Conservation (phyloP, 1,140 invertebrate species). For the Centruroides sculpturatus region DNA sequence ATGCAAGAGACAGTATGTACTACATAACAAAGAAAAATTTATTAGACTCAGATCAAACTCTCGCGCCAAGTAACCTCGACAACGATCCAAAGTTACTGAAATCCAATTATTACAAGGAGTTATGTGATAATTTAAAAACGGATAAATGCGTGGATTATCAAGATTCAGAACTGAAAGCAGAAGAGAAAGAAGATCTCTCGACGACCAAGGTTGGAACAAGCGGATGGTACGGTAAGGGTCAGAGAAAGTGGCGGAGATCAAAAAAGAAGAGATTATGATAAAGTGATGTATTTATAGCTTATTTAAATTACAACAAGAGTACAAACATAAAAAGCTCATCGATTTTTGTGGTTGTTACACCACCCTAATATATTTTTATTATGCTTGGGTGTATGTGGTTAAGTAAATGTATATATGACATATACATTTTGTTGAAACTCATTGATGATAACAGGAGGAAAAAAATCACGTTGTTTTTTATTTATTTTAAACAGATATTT, state of each 20-base stretch:
- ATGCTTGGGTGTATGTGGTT: background rate
- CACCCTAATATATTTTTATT: too few species aligned
- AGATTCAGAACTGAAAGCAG: background rate
- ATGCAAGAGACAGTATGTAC: background rate
- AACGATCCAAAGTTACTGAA: background rate
- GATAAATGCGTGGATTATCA: background rate
- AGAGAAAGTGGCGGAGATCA: too few species aligned
- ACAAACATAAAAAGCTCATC: too few species aligned
- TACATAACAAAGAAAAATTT: too few species aligned
- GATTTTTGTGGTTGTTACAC: too few species aligned
- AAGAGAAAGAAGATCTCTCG: background rate
- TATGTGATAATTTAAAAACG: background rate
- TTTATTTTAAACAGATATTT: background rate
- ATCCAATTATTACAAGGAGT: background rate
- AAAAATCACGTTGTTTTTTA: background rate
- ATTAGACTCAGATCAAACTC: background rate
- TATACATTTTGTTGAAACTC: background rate
- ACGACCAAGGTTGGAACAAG: background rate
- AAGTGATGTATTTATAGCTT: too few species aligned
- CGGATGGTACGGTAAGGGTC: constrained; percentile 10
- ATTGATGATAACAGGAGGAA: background rate
- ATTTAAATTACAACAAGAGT: too few species aligned
- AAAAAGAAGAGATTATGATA: too few species aligned
- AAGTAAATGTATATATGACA: constrained; percentile 2
- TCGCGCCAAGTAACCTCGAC: background rate